Percentiles rank a stretch among this genome's conserved stretches.
phyloP scores from a whole-genome alignment of 1,140 invertebrate species.

The Lysiphlebus fabarum region DNA sequence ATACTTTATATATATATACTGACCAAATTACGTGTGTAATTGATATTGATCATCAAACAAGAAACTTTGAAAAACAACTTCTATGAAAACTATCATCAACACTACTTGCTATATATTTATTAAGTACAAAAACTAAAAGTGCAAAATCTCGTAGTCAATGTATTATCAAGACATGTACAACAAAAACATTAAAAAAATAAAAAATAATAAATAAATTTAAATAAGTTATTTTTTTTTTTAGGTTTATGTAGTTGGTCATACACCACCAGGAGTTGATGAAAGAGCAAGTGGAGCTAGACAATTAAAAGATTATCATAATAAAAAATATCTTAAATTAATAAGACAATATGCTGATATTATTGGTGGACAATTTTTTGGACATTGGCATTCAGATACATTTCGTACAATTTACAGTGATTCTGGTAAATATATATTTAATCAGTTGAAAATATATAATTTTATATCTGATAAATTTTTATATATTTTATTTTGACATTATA shows the following conservation, averaged over 20 bases:
- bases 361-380: conserved; percentile 88
- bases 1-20: conserved; percentile 18
- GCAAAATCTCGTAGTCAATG: conserved; percentile 22
- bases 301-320: conserved; percentile 66
- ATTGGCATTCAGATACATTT: conserved; percentile 88
- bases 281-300: conserved; percentile 63
- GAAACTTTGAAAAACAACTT: background rate
- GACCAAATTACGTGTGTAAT: conserved; percentile 27
- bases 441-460: background rate
- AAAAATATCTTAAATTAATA: conserved; percentile 69
- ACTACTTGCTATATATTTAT: too few species aligned
- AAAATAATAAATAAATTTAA: background rate
- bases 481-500: conserved; percentile 7
- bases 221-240: conserved; percentile 45
- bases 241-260: conserved; percentile 88
- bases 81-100: too few species aligned
- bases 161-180: conserved; percentile 18
- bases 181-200: background rate
- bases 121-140: conserved; percentile 12
- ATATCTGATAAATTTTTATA: conserved; percentile 10
- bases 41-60: conserved; percentile 25
- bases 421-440: conserved; percentile 49
- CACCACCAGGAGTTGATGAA: conserved; percentile 83
- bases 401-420: conserved; percentile 75
- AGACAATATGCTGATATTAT: conserved; percentile 74